A percentile compares a stretch with the other conserved stretches of the same genome.
These are phyloP conservation scores for Crotalus viridis DNA, from an alignment of 2,113 vertebrate species.

Conservation along the genomic window DNA sequence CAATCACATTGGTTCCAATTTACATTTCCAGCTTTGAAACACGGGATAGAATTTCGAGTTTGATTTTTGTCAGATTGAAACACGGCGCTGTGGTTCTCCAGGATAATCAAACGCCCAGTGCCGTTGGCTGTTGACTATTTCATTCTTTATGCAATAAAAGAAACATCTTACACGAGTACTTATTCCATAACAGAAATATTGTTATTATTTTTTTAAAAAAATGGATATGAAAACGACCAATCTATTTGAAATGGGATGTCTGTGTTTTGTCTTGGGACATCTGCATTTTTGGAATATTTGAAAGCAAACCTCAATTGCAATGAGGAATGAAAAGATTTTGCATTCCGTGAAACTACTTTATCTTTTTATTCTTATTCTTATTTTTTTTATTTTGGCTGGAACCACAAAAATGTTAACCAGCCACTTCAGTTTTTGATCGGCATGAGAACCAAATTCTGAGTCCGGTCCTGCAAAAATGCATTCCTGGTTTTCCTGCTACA, in stretches of 20 bases:
- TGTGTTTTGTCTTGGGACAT: background rate
- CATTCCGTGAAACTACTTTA: background rate
- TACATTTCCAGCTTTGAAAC: background rate
- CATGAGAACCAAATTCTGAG: background rate
- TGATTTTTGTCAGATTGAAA: background rate
- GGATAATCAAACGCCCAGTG: background rate
- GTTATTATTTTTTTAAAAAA: background rate
- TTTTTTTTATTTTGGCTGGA: background rate
- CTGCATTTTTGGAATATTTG: background rate
- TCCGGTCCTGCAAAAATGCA: background rate
- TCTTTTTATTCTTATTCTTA: background rate
- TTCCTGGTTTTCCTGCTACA: background rate
- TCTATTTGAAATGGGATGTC: background rate
- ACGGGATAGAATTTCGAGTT: background rate
- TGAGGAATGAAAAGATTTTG: background rate
- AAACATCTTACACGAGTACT: background rate
- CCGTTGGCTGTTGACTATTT: background rate
- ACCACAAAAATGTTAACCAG: background rate
- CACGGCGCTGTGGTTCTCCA: background rate
- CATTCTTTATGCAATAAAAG: background rate
- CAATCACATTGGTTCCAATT: background rate
- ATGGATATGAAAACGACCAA: background rate
- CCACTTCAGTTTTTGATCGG: background rate
- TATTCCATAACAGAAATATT: background rate
- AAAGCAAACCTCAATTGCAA: background rate